phyloP scores from a whole-genome alignment of 2,888 invertebrate species.

The Panzeria rudis region DNA sequence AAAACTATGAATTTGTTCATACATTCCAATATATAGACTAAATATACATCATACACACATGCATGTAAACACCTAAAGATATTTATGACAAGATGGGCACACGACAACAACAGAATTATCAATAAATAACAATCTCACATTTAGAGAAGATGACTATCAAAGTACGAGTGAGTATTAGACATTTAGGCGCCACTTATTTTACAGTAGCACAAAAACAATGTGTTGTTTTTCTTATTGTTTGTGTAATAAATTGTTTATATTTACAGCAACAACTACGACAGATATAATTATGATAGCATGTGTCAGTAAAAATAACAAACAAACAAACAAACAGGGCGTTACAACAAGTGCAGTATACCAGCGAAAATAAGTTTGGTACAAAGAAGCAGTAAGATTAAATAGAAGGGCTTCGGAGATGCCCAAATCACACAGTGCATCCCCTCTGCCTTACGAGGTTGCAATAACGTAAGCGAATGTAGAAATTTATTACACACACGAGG shows the following conservation, averaged over 20 bases:
- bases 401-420: too few species aligned
- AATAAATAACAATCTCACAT: constrained; percentile 50
- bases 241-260: constrained; percentile 29
- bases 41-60: neutral
- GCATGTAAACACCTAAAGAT: neutral
- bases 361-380: too few species aligned
- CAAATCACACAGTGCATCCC: too few species aligned
- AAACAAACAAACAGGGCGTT: neutral
- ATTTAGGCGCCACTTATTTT: constrained; percentile 64
- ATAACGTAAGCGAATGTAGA: too few species aligned
- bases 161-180: constrained; percentile 63
- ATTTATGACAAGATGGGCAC: constrained; percentile 61
- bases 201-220: constrained; percentile 15
- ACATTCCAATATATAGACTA: neutral
- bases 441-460: too few species aligned
- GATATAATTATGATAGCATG: constrained; percentile 24
- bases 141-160: constrained; percentile 64
- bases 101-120: constrained; percentile 45
- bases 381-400: too few species aligned
- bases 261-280: constrained; percentile 14
- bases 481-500: too few species aligned
- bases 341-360: neutral
- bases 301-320: neutral
- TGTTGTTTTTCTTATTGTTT: neutral
- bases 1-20: constrained; percentile 13